A percentile compares a stretch with the other conserved stretches of the same genome.
Conservation (phyloP, 2,113 vertebrate species). For the Oreotragus oreotragus region DNA sequence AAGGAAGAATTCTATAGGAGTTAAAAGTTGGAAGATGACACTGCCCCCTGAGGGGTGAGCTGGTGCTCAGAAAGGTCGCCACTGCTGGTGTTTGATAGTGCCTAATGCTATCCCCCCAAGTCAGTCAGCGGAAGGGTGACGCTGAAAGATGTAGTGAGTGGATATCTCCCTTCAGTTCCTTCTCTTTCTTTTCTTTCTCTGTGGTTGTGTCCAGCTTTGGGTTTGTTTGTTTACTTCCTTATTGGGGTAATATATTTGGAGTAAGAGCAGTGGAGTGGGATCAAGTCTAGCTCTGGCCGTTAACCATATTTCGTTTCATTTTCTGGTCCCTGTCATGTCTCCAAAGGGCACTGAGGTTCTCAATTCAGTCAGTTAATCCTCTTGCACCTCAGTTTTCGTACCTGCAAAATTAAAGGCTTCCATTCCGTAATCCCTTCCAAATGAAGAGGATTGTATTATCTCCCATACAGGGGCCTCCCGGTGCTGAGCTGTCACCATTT, state of each 20-base stretch:
- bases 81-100: rapidly evolving
- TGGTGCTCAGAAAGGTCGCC: too few species aligned
- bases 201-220: neutral
- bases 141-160: neutral
- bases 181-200: neutral
- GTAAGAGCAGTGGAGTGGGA: neutral
- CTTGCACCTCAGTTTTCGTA: neutral
- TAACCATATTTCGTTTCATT: neutral
- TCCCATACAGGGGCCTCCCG: neutral
- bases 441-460: neutral
- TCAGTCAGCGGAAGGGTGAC: rapidly evolving
- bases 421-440: neutral
- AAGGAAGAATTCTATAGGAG: neutral
- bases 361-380: neutral
- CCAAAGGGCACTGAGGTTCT: neutral
- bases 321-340: neutral
- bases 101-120: neutral
- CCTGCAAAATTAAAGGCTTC: slow-evolving; percentile 37
- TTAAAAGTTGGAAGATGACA: neutral
- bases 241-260: neutral
- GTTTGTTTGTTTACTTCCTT: neutral
- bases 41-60: rapidly evolving
- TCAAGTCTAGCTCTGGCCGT: neutral
- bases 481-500: rapidly evolving
- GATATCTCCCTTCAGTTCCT: neutral